Base-by-base conservation (phyloP, 2,888 invertebrate species). In the Drosophila greeni region DNA sequence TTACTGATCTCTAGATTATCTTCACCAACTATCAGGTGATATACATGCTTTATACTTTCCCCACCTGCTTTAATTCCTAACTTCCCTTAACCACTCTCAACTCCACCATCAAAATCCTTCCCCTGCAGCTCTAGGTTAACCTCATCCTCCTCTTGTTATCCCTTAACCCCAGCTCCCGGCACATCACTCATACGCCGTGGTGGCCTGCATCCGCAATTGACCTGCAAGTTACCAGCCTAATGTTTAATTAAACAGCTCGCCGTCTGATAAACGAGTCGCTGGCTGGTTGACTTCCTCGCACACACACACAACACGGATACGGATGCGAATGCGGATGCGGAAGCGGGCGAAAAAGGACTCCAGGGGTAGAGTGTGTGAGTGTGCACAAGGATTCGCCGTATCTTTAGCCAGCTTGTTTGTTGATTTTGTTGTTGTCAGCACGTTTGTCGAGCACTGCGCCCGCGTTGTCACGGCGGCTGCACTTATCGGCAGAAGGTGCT, bases 351-450 rank as follows among this genome's bases (percentile, higher is more conserved):
- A 47, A 47, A 61, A 60, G 40, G 26, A 16, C n/a, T 20, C 14
- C 39, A 20, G 31, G 18, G 23, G 9, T 24, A 6, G 8, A 5
- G 8, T 8, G 7, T 14, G 14, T 42, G 9, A 7, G 9, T 33
- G 11, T 20, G 14, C n/a, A 7, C 18, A 24, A 18, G 31, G 45
- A 47, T 20, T 47, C 57, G 7, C 26, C 34, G 37, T 59, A 45
- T 65, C 67, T 49, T 37, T 49, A n/a, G 53, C 34, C 43, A 31
- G 36, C 33, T 37, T 69, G 68, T 62, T 69, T 69, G 61, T 69
- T 61, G 62, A 69, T 69, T 69, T 69, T 62, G 56, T 69, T 69
- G 68, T 62, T 69, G 68, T 69, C 68, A 69, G 68, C 68, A 69
- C 69, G 56, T 69, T 69, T 47, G 67, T 34, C 42, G 54, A 52